Conservation (phyloP, 2,797 vertebrate species). For the Trachurus trachurus region DNA sequence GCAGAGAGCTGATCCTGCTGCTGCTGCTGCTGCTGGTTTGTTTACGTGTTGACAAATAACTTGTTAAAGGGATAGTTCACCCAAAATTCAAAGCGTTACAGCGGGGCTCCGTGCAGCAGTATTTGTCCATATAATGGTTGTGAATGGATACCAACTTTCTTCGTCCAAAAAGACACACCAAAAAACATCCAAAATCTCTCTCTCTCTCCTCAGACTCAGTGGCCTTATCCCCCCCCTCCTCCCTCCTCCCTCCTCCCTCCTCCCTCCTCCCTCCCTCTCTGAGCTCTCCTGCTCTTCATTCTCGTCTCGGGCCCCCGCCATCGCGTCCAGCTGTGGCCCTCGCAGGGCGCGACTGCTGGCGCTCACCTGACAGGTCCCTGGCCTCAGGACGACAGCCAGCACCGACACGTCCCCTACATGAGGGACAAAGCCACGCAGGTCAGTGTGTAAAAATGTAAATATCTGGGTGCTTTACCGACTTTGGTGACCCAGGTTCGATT, state of each 20-base stretch:
- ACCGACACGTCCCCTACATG: slow-evolving; percentile 93
- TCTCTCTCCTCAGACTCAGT: slow-evolving; percentile 49
- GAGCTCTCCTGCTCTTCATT: slow-evolving; percentile 80
- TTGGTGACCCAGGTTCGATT: no score
- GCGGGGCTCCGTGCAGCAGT: no score
- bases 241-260: slow-evolving; percentile 68
- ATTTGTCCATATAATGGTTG: no score
- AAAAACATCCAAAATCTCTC: no score
- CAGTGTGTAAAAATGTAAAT: no score
- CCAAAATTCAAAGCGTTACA: no score
- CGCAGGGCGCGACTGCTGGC: slow-evolving; percentile 91
- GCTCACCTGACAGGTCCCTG: slow-evolving; percentile 94
- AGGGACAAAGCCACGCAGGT: slow-evolving; percentile 99
- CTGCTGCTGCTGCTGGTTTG: slow-evolving; percentile 54
- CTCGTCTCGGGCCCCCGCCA: slow-evolving; percentile 79
- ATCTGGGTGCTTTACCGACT: no score
- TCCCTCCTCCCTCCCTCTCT: slow-evolving; percentile 73
- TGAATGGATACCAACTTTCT: no score
- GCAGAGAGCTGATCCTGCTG: slow-evolving; percentile 60
- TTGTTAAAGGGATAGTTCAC: no score
- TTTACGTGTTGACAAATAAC: slow-evolving; percentile 55
- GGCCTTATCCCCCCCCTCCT: slow-evolving; percentile 61
- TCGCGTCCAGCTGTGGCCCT: slow-evolving; percentile 91
- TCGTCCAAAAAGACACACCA: no score
- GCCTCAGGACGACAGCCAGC: slow-evolving; percentile 94